These are phyloP conservation scores for Sebastolobus alascanus DNA, from an alignment of 2,797 vertebrate species.

Conservation along the genomic window DNA sequence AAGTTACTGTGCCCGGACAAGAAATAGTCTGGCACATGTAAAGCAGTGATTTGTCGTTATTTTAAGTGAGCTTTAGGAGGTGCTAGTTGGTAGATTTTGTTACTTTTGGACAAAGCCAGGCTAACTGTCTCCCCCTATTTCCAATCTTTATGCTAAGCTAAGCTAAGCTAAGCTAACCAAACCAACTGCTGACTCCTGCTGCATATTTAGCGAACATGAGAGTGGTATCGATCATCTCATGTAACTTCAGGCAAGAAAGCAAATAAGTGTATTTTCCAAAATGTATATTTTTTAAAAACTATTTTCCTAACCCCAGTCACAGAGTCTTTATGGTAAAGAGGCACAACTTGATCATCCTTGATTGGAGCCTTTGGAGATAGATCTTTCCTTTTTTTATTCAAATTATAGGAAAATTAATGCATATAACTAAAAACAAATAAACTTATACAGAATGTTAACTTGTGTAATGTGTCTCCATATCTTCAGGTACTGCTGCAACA, in stretches of 20 bases:
- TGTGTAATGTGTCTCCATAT: slow-evolving; percentile 3
- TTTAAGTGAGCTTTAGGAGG: neutral
- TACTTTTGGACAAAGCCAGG: neutral
- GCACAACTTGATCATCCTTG: neutral
- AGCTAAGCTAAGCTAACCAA: no score
- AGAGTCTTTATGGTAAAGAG: neutral
- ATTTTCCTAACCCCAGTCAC: neutral
- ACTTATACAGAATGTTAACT: neutral
- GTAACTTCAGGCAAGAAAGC: fast-evolving
- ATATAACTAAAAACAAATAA: neutral
- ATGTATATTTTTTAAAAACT: no score
- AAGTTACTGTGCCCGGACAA: neutral
- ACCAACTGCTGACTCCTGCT: neutral
- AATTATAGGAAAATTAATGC: neutral
- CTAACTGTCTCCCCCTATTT: neutral
- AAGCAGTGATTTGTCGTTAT: neutral
- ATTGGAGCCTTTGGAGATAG: neutral
- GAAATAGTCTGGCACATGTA: neutral
- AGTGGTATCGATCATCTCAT: neutral
- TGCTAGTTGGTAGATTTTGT: neutral
- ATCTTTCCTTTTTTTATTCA: neutral
- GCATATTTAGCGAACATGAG: neutral
- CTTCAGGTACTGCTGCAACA: slow-evolving; percentile 28
- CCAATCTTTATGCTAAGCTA: neutral
- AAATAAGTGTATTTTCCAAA: no score